Evolutionary conservation across 2,113 vertebrate species (phyloP).

Genomic region (Eubucco bourcierii): DNA sequence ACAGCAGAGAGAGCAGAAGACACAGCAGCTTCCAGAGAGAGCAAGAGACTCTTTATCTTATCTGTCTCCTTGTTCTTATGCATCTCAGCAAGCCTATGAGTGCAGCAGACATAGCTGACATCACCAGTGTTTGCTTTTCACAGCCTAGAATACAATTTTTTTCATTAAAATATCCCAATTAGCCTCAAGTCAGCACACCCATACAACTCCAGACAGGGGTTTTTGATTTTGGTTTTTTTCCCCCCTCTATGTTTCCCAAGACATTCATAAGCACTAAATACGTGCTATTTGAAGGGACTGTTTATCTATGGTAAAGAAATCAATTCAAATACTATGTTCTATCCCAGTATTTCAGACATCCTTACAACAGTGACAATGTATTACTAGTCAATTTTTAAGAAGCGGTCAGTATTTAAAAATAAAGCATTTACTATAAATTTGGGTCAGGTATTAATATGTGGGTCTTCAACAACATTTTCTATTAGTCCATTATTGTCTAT

Average conservation of each 20-base stretch:
- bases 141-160: too few species aligned
- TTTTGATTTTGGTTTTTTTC: not conserved
- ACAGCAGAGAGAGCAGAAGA: too few species aligned
- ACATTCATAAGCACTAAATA: not conserved
- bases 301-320: not conserved
- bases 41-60: too few species aligned
- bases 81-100: too few species aligned
- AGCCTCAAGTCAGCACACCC: too few species aligned
- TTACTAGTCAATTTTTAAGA: not conserved
- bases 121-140: too few species aligned
- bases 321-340: not conserved
- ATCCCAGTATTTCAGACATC: not conserved
- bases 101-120: too few species aligned
- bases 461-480: not conserved
- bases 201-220: not conserved
- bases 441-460: fast-evolving
- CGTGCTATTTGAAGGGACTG: fast-evolving
- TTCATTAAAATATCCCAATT: too few species aligned
- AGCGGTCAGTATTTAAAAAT: not conserved
- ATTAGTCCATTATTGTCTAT: not conserved
- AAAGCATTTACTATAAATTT: not conserved
- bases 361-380: not conserved
- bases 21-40: too few species aligned
- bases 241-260: not conserved
- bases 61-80: too few species aligned